Evolutionary conservation across 2,888 invertebrate genomes (phyloP).

Genomic region (Sepiola atlantica): DNA sequence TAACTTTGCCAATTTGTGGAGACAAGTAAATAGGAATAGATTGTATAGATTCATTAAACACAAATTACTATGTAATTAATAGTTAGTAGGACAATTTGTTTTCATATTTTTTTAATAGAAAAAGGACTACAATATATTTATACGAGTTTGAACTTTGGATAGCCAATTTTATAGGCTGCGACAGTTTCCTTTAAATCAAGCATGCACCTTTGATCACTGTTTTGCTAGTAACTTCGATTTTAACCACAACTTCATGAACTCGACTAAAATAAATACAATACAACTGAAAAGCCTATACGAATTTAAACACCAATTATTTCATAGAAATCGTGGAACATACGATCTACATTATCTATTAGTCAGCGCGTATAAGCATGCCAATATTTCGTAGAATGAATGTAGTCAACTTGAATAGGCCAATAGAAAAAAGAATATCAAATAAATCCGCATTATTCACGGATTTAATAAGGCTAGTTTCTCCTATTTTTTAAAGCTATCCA

Average conservation of each 20-base stretch:
- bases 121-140: no score
- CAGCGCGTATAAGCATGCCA: background rate
- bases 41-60: no score
- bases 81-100: no score
- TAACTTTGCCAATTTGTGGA: no score
- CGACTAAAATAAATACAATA: background rate
- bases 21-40: no score
- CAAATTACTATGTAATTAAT: no score
- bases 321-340: background rate
- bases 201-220: no score
- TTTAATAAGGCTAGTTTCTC: background rate
- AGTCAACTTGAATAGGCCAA: background rate
- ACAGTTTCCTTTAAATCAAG: no score
- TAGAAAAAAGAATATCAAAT: background rate
- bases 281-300: background rate
- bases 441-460: background rate
- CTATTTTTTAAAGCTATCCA: background rate
- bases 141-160: no score
- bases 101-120: no score
- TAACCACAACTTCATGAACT: background rate
- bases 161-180: no score
- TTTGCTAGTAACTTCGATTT: no score
- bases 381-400: background rate
- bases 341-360: background rate
- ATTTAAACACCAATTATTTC: background rate